Evolutionary conservation across 2,797 vertebrate genomes (phyloP), one percentile per base, ranked within the genome.

Genomic region (Novumbra hubbsi): DNA sequence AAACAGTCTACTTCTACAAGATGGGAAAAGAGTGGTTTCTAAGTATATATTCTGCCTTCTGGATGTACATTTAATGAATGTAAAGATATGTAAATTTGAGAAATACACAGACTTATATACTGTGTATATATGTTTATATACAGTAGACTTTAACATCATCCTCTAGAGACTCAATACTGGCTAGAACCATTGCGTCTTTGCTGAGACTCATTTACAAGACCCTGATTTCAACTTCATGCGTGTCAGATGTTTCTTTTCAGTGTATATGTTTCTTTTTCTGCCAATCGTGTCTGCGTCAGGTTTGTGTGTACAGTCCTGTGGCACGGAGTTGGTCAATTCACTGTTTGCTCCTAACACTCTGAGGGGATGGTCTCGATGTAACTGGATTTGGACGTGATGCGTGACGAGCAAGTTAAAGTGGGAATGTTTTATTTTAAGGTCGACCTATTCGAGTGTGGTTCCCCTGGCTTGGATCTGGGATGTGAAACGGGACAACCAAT

Each of bases 71-170:
- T 88, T 92, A 86, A 89, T 90, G 91, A 94, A 93, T 94, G 92
- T 94, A 93, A 93, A 94, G 90, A 87, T 87, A 90, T 94, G 92
- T 94, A 93, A 93, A 93, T 92, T 90, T 90, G 91, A 91, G 87
- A 80, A 89, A 90, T 90, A 92, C 91, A 92, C 92, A 94, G 90
- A 91, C 89, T 91, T 94, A 92, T 93, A 94, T 93, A 93, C 93
- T 92, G 91, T 93, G 92, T 94, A 92, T 93, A 93, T 93, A 92
- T 92, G 92, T 93, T 92, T 93, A 92, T 93, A 93, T 91, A 89
- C 91, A 88, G 85, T 90, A 87, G 85, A 87, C 81, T 86, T 89
- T 89, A 89, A 88, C 76, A 85, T 83, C 80, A 87, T 87, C 78
- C 75, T 87, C 80, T 83, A 87, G 84, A 79, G 82, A 83, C 85